These are phyloP conservation scores for Corticium candelabrum DNA, from an alignment of 37 sponge, comb jelly and placozoan genomes.

Conservation along the genomic window DNA sequence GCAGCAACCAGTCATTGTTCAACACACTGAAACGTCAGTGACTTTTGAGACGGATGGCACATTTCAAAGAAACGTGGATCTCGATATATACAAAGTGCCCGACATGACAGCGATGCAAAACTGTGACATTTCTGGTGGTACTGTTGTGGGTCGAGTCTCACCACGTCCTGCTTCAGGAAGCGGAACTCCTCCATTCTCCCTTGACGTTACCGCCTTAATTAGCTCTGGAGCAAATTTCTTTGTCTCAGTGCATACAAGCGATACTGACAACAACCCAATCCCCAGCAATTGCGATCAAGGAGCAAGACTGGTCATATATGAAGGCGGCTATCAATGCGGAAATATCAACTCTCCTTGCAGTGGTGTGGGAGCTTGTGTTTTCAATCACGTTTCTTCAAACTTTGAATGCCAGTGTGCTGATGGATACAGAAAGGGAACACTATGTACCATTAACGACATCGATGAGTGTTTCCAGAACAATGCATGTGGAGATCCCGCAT, in stretches of 20 bases:
- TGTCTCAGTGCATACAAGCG: not conserved
- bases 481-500: not conserved
- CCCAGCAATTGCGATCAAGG: not conserved
- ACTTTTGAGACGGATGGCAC: not conserved
- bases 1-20: not conserved
- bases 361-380: not conserved
- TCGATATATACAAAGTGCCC: not conserved
- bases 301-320: not conserved
- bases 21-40: not conserved
- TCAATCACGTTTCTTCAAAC: not conserved
- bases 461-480: not conserved
- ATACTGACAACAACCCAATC: not conserved
- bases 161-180: not conserved
- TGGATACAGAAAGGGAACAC: not conserved
- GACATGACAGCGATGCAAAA: not conserved
- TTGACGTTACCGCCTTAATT: not conserved
- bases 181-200: not conserved
- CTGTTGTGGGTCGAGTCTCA: not conserved
- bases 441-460: not conserved
- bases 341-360: not conserved
- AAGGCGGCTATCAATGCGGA: not conserved
- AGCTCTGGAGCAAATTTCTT: not conserved
- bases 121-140: not conserved
- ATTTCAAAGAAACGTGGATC: not conserved
- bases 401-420: not conserved